A percentile compares a stretch with the other conserved stretches of the same genome.
Evolutionary conservation across 1,140 invertebrate genomes (phyloP).

Genomic region (Papilio glaucus): DNA sequence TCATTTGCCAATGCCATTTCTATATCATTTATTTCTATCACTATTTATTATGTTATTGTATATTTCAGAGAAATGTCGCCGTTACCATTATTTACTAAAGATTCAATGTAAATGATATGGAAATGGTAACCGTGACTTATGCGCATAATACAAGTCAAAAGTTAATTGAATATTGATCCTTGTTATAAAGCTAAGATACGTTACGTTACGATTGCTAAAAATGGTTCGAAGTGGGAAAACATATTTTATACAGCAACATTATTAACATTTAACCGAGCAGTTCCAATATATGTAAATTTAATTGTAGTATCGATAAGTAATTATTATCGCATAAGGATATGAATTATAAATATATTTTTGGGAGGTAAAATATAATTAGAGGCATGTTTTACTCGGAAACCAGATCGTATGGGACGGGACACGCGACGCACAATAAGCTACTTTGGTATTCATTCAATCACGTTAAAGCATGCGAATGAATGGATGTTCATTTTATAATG

Average conservation of each 20-base stretch:
- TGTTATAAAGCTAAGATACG: no score
- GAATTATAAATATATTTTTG: background rate
- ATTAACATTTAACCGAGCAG: no score
- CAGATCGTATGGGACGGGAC: background rate
- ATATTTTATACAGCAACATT: background rate
- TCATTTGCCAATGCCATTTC: no score
- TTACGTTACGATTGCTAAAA: background rate
- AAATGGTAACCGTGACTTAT: no score
- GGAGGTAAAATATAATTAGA: background rate
- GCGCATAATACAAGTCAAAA: no score
- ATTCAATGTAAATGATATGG: no score
- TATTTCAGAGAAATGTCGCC: no score
- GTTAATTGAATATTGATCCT: no score
- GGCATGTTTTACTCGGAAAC: background rate
- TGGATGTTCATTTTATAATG: conserved; percentile 4
- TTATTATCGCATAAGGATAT: background rate
- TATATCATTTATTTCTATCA: no score
- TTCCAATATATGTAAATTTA: background rate
- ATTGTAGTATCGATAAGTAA: background rate
- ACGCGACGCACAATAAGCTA: conserved; percentile 27
- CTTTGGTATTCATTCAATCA: conserved; percentile 34
- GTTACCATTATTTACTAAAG: no score
- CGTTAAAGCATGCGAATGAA: conserved; percentile 32
- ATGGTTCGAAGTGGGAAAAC: background rate
- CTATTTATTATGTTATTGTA: no score